phyloP scores from a whole-genome alignment of 2,113 vertebrate species.

The Spea bombifrons region DNA sequence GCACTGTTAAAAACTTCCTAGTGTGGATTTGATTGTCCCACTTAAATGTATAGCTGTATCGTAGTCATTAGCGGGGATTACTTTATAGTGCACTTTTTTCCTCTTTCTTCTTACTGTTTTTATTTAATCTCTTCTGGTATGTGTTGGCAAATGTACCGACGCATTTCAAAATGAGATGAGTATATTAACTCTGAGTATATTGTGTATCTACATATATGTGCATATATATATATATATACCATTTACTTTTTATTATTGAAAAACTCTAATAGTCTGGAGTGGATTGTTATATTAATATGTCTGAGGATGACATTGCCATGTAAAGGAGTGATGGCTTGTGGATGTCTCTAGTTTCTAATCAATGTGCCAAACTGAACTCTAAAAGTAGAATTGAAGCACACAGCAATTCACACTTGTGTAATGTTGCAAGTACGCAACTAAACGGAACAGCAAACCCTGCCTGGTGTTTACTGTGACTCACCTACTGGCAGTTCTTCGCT shows the following conservation, averaged over 20 bases:
- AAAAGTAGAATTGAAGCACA: constrained; percentile 26
- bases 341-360: constrained; percentile 37
- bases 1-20: not conserved
- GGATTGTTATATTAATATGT: constrained; percentile 18
- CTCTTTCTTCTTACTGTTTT: no score
- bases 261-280: not conserved
- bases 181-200: no score
- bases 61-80: no score
- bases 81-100: no score
- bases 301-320: constrained; percentile 19
- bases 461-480: not conserved
- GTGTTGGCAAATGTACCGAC: no score
- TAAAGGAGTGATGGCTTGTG: constrained; percentile 30
- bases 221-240: no score
- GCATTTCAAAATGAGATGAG: no score
- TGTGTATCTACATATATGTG: no score
- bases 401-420: constrained; percentile 29
- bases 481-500: not conserved
- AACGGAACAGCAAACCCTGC: not conserved
- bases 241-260: constrained; percentile 13
- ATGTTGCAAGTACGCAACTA: constrained; percentile 22
- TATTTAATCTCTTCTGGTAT: no score
- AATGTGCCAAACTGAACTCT: constrained; percentile 41
- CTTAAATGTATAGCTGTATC: no score
- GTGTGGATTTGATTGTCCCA: no score